phyloP scores from a whole-genome alignment of 2,888 invertebrate species.

The Carpatolechia fugitivella region DNA sequence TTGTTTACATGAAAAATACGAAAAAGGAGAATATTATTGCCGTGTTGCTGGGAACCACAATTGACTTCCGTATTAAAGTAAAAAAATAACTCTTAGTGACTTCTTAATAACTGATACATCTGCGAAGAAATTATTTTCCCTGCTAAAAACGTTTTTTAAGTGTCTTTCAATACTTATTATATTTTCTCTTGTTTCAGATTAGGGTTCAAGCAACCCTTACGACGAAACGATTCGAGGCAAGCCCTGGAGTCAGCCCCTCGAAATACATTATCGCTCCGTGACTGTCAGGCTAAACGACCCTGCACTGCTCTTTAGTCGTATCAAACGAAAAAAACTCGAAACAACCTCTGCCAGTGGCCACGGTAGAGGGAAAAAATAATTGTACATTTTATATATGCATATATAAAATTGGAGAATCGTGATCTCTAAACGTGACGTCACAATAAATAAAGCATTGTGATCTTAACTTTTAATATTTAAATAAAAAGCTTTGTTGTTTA shows the following conservation, averaged over 20 bases:
- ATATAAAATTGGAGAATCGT: conserved; percentile 65
- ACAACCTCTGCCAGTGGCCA: conserved; percentile 73
- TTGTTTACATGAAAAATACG: too few relatives aligned
- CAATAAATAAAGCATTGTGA: conserved; percentile 63
- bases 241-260: conserved; percentile 59
- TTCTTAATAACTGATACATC: too few relatives aligned
- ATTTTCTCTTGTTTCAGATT: conserved; percentile 65
- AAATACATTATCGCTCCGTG: conserved; percentile 65
- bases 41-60: too few relatives aligned
- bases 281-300: conserved; percentile 59
- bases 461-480: conserved; percentile 39
- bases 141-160: too few relatives aligned
- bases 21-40: too few relatives aligned
- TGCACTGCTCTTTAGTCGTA: conserved; percentile 71
- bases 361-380: conserved; percentile 56
- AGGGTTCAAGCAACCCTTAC: conserved; percentile 53
- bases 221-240: conserved; percentile 74
- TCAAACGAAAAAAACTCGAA: conserved; percentile 57
- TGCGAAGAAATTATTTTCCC: too few relatives aligned
- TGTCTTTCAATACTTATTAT: too few relatives aligned
- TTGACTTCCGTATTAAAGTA: too few relatives aligned
- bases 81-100: too few relatives aligned
- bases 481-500: conserved; percentile 53
- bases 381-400: conserved; percentile 70
- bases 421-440: conserved; percentile 79